Conservation (phyloP, 53 echinoderm and acorn worm genomes). For the Glandiceps talaboti region DNA sequence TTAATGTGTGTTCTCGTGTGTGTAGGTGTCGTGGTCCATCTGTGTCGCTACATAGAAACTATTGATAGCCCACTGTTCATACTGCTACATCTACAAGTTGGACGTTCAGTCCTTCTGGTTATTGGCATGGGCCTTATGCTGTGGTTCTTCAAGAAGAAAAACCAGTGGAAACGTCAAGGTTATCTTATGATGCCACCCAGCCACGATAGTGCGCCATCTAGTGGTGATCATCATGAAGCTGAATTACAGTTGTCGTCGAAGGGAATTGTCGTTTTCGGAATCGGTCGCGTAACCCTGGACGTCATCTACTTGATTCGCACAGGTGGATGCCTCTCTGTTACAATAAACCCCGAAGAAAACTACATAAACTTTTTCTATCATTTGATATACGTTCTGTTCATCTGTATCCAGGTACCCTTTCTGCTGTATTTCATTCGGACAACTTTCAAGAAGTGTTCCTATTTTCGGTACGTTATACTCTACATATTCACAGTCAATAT, state of each 20-base stretch:
- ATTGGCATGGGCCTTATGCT: neutral
- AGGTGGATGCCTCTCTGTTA: neutral
- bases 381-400: neutral
- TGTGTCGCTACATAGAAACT: neutral
- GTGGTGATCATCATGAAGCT: neutral
- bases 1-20: neutral
- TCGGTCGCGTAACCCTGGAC: neutral
- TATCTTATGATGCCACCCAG: neutral
- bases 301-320: neutral
- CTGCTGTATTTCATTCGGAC: neutral
- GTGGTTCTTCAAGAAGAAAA: neutral
- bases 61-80: neutral
- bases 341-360: neutral
- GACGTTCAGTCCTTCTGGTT: neutral
- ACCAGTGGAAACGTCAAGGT: neutral
- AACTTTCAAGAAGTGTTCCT: neutral
- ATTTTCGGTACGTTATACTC: neutral
- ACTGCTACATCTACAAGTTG: neutral
- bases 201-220: neutral
- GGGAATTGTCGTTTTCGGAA: neutral
- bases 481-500: neutral
- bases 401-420: neutral
- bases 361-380: neutral
- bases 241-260: neutral
- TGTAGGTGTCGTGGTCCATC: neutral